Conservation (phyloP, 23 tunicate species). For the Clavelina lepadiformis region DNA sequence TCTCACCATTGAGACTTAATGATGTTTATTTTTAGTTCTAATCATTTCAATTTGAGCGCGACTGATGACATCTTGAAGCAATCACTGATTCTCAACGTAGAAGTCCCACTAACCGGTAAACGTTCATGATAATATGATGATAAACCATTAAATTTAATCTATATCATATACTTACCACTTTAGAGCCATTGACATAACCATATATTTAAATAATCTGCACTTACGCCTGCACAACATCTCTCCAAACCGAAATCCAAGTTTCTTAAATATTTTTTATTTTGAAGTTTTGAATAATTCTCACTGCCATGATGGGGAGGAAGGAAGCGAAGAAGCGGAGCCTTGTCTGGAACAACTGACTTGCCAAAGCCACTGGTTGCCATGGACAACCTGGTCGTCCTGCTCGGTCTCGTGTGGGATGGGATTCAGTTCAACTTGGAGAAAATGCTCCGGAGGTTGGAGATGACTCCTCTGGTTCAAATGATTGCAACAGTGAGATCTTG, state of each 20-base stretch:
- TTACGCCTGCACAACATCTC: neutral
- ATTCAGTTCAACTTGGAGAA: neutral
- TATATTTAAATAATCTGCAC: neutral
- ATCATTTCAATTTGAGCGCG: no score
- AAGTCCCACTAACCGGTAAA: no score
- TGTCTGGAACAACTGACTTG: conserved; percentile 1
- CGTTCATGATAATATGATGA: no score
- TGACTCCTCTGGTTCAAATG: neutral
- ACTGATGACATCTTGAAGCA: no score
- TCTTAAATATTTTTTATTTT: conserved; percentile 6
- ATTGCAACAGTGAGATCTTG: neutral
- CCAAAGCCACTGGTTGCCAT: conserved; percentile 1
- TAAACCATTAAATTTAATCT: no score
- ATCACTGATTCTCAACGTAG: no score
- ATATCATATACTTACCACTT: no score
- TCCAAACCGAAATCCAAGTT: no score
- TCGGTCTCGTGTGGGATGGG: conserved; percentile 21
- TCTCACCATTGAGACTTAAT: no score
- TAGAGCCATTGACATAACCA: no score
- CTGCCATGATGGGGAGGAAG: conserved; percentile 6
- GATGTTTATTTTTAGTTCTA: no score
- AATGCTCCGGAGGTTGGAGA: conserved; percentile 15
- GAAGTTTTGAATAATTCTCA: neutral
- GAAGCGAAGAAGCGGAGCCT: conserved; percentile 6
- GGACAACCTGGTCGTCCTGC: conserved; percentile 20